Evolutionary conservation across 2,797 vertebrate genomes (phyloP), one percentile per base, ranked within the genome.

Genomic region (Cetoscarus ocellatus): DNA sequence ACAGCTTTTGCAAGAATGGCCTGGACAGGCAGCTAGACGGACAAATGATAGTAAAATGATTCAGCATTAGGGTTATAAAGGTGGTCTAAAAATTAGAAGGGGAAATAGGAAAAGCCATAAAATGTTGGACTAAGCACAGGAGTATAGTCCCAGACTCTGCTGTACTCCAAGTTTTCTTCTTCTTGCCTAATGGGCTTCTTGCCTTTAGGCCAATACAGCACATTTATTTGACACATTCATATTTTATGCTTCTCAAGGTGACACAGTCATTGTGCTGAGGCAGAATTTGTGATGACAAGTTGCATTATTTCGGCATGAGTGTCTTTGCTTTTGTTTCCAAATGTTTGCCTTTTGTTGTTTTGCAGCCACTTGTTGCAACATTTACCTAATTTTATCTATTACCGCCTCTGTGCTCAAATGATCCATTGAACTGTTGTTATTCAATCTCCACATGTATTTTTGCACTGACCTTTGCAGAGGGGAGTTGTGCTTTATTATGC

Each of bases 381-480:
- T 44, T 61, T 63, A 15, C 62, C 15, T 56, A 19, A 45, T 75
- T 59, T 50, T 27, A 49, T 64, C 7, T 1, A 6, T 55, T 53
- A 15, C 42, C 45, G 4, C 35, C 17, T 47, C 17, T 6, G 0
- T 11, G 54, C 40, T 72, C 44, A 14, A 73, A 83, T 39, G 47
- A 77, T 69, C 68, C 66, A 10, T 19, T 42, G 36, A 15, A 5
- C 17, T 18, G 54, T 43, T 73, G 51, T 75, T 73, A 68, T 75
- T 82, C 54, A 71, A 43, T 67, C 36, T 9, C 44, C 12, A 12
- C 50, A 34, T 82, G 72, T 64, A 69, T 74, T 73, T 80, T 54
- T 40, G 59, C 19, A 4, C 10, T 68, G 70, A 77, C 75, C 80
- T 86, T 72, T 80, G 36, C 4, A 53, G 51, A 69, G 59, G 67